phyloP scores from a whole-genome alignment of 2,888 invertebrate species.

The Chorisops tibialis region DNA sequence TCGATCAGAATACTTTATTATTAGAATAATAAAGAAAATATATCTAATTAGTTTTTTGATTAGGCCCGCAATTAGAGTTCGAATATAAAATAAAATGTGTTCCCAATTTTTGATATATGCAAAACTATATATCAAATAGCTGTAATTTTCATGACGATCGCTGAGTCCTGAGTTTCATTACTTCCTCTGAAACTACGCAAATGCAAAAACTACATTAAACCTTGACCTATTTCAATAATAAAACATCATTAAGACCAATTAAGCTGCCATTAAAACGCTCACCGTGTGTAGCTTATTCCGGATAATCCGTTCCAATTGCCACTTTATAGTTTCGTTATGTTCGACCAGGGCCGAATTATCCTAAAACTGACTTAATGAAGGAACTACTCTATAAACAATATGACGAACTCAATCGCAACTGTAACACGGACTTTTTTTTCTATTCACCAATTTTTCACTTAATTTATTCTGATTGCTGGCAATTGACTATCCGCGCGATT shows the following conservation, averaged over 20 bases:
- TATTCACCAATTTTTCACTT: conserved; percentile 6
- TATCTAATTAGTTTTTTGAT: too few relatives aligned
- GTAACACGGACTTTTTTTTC: conserved; percentile 5
- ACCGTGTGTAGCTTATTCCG: conserved; percentile 14
- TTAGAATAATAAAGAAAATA: too few relatives aligned
- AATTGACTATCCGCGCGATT: conserved; percentile 13
- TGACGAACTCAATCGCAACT: not conserved
- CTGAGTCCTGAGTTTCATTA: too few relatives aligned
- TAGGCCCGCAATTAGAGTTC: too few relatives aligned
- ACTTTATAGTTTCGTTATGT: conserved; percentile 4
- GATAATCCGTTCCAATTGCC: conserved; percentile 23
- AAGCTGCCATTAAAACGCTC: conserved; percentile 17
- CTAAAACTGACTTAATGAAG: not conserved
- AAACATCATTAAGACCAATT: not conserved
- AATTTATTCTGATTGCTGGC: conserved; percentile 23
- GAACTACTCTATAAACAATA: not conserved
- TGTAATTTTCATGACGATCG: too few relatives aligned
- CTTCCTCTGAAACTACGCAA: too few relatives aligned
- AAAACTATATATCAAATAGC: too few relatives aligned
- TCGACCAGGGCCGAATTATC: not conserved
- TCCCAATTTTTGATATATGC: too few relatives aligned
- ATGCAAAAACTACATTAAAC: not conserved
- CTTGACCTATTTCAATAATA: conserved; percentile 12
- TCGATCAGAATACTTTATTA: too few relatives aligned
- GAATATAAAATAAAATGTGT: too few relatives aligned